phyloP scores from a whole-genome alignment of 2,797 vertebrate species.

The Lutjanus argentimaculatus region DNA sequence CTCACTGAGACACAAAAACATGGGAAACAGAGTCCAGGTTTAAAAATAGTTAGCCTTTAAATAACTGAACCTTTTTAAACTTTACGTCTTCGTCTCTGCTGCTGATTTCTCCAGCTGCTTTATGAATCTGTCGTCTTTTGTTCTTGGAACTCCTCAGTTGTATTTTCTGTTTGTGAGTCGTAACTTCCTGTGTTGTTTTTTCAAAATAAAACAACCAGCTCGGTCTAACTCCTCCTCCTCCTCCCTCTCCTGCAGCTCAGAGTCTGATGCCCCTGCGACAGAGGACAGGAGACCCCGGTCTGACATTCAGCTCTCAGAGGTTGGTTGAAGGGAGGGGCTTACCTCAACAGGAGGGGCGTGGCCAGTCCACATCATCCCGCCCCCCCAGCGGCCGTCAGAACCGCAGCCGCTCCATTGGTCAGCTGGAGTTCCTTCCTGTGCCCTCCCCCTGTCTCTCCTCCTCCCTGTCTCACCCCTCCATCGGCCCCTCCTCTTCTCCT shows the following conservation, averaged over 20 bases:
- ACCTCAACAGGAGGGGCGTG: conserved; percentile 61
- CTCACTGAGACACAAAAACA: too few species aligned
- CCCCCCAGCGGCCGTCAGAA: conserved; percentile 83
- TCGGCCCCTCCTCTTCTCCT: conserved; percentile 37
- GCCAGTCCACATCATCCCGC: conserved; percentile 9
- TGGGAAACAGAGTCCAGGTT: too few species aligned
- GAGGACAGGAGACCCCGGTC: conserved; percentile 88
- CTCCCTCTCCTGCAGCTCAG: conserved; percentile 83
- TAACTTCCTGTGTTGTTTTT: neutral
- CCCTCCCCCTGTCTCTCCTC: conserved; percentile 74
- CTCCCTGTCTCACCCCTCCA: conserved; percentile 79
- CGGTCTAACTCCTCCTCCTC: neutral
- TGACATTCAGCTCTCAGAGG: conserved; percentile 91
- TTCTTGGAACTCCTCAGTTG: neutral
- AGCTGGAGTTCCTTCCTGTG: conserved; percentile 81
- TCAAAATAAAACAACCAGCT: conserved; percentile 31
- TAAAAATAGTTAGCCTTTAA: too few species aligned
- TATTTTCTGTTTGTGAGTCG: neutral
- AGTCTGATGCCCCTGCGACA: conserved; percentile 88
- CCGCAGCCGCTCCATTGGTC: conserved; percentile 90
- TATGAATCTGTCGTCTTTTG: neutral
- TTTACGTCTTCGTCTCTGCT: neutral
- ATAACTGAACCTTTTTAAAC: too few species aligned
- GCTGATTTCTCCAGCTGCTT: neutral
- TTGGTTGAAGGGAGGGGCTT: conserved; percentile 89